Evolutionary conservation across 2,797 vertebrate genomes (phyloP), one percentile per base, ranked within the genome.

Genomic region (Chrysolophus pictus): DNA sequence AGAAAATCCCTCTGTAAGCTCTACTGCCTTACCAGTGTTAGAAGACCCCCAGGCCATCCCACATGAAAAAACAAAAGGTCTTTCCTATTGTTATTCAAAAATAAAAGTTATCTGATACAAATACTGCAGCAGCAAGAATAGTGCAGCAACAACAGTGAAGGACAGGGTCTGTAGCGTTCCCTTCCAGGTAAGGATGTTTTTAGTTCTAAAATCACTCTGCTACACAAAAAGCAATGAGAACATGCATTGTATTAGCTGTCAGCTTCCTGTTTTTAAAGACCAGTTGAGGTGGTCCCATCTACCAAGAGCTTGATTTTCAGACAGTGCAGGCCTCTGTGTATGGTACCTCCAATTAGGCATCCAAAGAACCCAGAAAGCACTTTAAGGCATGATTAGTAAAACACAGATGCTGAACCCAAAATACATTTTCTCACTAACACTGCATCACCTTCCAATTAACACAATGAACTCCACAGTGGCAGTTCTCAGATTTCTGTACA

Each of bases 31-130:
- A 91, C 91, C 87, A 92, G 73, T 87, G 77, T 78, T 76, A 93
- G 81, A 87, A 90, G 47, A 94, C 77, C 92, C 88, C 91, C 58
- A 3, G 5, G 95, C 92, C 74, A 87, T 82, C 79, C 63, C 55
- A 78, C 37, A 71, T 7, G 65, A 92, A 94, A 91, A 96, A 93
- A 95, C 82, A 95, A 95, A 97, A 95, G 89, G 90, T 94, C 80
- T 92, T 11, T 95, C 85, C 83, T 87, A 83, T 51, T 86, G 83
- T 78, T 88, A 94, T 91, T 80, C 39, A 18, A 44, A 81, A 82
- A 85, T 72, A 18, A 81, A 79, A 21, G 55, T 82, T 92, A 80
- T 56, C 81, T 69, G 69, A 93, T 72, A 91, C 68, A 91, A 94
- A 71, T 49, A 84, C 24, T 64, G 23, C 53, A 92, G 58, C 41